Evolutionary conservation across 2,888 invertebrate species (phyloP), one percentile per base, ranked within the genome.

Genomic region (Biston betularia): DNA sequence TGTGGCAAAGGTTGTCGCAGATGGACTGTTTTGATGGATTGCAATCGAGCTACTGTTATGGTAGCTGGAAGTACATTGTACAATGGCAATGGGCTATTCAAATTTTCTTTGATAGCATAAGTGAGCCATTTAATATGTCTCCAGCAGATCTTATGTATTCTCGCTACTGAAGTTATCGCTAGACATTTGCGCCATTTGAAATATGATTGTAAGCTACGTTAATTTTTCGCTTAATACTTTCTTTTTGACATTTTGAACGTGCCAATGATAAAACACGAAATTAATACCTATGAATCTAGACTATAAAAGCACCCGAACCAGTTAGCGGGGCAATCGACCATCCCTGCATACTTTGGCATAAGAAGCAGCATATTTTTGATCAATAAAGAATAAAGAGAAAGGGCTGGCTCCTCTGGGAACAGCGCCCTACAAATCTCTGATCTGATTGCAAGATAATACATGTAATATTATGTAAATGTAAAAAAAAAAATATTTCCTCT

Each of bases 1-100:
- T 86, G 69, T 72, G 68, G 65, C 58, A 77, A 82, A 84, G 84
- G 85, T 73, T 75, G 71, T 68, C 65, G 68, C 75, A 6, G 63
- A 71, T 73, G 69, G 73, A 67, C 75, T 71, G 67, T 72, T 77
- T 68, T 70, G 72, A 78, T 82, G 72, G 73, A 66, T 73, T 52
- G 66, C 62, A 57, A 59, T 61, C 42, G 48, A 34, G 65, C 57
- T 66, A 71, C 66, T 69, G 70, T 66, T 68, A 71, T 64, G 69
- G 71, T 56, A 63, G 71, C 69, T 50, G 45, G 49, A 56, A n/a
- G n/a, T n/a, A n/a, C n/a, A n/a, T n/a, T 35, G 24, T 54, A 66
- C 66, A 63, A 66, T 65, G 56, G 56, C 71, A 71, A 75, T 75
- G 54, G 66, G 10, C 71, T 59, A 70, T 72, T 70, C 69, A 69